These are phyloP conservation scores for Globodera ellingtonae DNA, from an alignment of 1,140 invertebrate species.

Conservation along the genomic window DNA sequence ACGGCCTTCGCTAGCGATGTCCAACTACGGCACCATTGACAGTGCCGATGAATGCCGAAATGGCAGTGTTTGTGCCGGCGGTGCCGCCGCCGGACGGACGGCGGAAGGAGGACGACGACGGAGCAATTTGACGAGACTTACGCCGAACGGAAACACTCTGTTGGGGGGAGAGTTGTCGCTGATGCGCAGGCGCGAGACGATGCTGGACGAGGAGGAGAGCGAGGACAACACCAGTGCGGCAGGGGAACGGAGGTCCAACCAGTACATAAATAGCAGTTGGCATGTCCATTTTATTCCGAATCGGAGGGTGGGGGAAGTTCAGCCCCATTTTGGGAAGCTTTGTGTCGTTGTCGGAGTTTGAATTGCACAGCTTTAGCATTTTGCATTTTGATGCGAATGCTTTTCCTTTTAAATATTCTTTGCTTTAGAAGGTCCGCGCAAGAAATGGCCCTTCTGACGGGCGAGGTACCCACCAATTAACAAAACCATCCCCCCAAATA, in stretches of 20 bases:
- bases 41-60: slow-evolving; percentile 3
- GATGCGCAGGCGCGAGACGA: neutral
- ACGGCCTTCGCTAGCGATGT: neutral
- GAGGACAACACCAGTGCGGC: neutral
- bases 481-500: neutral
- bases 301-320: no score
- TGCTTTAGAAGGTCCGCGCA: neutral
- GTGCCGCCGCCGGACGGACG: neutral
- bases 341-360: no score
- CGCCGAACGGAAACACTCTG: slow-evolving; percentile 3
- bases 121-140: neutral
- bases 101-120: neutral
- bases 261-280: no score
- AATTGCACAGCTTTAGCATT: no score
- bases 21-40: slow-evolving; percentile 5
- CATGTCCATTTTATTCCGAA: no score
- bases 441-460: neutral
- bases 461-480: neutral
- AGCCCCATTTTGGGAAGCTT: no score
- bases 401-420: no score
- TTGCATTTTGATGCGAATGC: no score
- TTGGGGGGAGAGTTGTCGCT: neutral
- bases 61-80: neutral
- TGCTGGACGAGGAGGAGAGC: neutral
- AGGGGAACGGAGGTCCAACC: neutral